These are phyloP conservation scores for Pandemis heparana DNA, from an alignment of 2,888 invertebrate species.

Conservation along the genomic window DNA sequence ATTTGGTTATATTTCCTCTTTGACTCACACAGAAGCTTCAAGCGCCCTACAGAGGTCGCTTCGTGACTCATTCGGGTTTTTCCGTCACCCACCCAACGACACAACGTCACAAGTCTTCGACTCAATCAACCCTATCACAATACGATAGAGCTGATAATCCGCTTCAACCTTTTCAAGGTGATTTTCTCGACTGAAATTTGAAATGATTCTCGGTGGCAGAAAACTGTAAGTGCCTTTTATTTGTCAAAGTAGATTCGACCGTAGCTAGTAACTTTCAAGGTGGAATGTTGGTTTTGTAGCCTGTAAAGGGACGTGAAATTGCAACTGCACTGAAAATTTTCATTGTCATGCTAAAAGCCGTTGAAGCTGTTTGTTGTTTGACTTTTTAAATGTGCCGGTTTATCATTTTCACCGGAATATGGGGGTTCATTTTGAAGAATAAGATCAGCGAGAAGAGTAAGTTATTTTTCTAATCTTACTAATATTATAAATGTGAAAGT, in stretches of 20 bases:
- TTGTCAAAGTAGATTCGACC: not conserved
- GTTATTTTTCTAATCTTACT: not conserved
- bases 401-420: conserved; percentile 31
- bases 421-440: conserved; percentile 36
- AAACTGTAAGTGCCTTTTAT: not conserved
- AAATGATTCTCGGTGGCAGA: not conserved
- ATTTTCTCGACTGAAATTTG: not conserved
- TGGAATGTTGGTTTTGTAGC: not conserved
- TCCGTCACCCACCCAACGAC: conserved; percentile 15
- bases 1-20: too few species aligned
- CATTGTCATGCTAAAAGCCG: conserved; percentile 22
- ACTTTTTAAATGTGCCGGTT: conserved; percentile 35
- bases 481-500: too few species aligned
- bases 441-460: conserved; percentile 25
- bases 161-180: not conserved
- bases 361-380: not conserved
- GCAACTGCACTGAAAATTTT: conserved; percentile 18
- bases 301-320: not conserved
- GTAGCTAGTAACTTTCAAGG: not conserved
- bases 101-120: conserved; percentile 19
- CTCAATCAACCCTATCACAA: not conserved
- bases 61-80: conserved; percentile 44
- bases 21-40: not conserved
- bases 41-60: conserved; percentile 20
- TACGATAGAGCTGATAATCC: not conserved